Base-by-base conservation (phyloP, 2,888 invertebrate genomes). In the Seira musarum region DNA sequence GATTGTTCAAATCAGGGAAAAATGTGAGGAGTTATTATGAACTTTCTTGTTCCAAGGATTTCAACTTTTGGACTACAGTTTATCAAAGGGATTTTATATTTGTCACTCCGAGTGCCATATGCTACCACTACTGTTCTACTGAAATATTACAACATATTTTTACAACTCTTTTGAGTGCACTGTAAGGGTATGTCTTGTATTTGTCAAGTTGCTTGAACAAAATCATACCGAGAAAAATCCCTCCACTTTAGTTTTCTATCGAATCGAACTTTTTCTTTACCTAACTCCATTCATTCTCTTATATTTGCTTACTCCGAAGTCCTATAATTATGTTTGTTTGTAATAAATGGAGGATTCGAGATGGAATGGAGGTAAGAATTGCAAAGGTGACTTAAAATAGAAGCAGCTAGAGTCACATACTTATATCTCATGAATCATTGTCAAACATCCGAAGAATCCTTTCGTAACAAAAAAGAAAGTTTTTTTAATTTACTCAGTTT, bases 1-100 rank as follows among this genome's bases (percentile, higher is more conserved):
- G 64, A 64, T 76, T 69, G 64, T 65, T 69, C 30, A 40, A 63
- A 75, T n/a, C n/a, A n/a, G n/a, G n/a, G n/a, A n/a, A n/a, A n/a
- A n/a, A n/a, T n/a, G n/a, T n/a, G n/a, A n/a, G n/a, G n/a, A n/a
- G n/a, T n/a, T n/a, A n/a, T n/a, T n/a, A n/a, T n/a, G n/a, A n/a
- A n/a, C n/a, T 40, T 40, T 40, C 40, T 40, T 13, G 13, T 40
- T 40, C 13, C 40, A 40, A 40, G 13, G 6, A 40, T 40, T 40
- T 40, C 40, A n/a, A n/a, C n/a, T n/a, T n/a, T n/a, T n/a, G n/a
- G n/a, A 8, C 40, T 13, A 40, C 6, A 13, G 13, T 40, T 40
- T 40, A 40, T 40, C 40, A 6, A 40, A 40, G 13, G 13, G 13
- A 40, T 40, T 13, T 40, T 40, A 13, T 6, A 40, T 40, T 40